Base-by-base conservation (phyloP, 35 echinoderm and acorn worm genomes). In the Eucidaris tribuloides region DNA sequence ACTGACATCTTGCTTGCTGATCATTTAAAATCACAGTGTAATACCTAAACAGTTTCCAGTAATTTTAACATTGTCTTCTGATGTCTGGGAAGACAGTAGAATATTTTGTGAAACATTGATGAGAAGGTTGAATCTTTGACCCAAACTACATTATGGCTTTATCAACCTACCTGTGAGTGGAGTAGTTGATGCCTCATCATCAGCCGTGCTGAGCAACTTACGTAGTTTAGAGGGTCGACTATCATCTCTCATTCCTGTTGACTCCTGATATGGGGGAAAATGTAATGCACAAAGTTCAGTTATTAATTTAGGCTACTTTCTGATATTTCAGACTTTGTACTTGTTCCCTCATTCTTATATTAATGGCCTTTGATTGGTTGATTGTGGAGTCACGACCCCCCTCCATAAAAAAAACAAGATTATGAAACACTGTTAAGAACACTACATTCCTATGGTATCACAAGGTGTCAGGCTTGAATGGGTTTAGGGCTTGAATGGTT, bases 201-300 rank as follows among this genome's bases (percentile, higher is more conserved):
- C 93, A 3, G 88, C 62, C 44, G 82, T 82, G 60, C 93, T 96
- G 61, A 96, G 58, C 13, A 96, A 71, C 65, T 89, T 76, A 39
- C 93, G 59, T 19, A 96, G 83, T 63, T 96, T 96, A 30, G 93
- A 91, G 14, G 87, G 93, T 58, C 93, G 57, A 11, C 64, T 78
- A 36, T 96, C 93, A 62, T 96, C 93, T 44, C 77, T 84, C 11
- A 90, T 25, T 20, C 62, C 78, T 46, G 82, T 76, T 23, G 82
- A 66, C 40, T 90, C 88, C 93, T 96, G n/a, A n/a, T n/a, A n/a
- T n/a, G n/a, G n/a, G n/a, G n/a, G n/a, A n/a, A 56, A 29, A 78
- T 29, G 20, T 39, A 29, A 18, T n/a, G 27, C 7, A 77, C 4
- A 42, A 29, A 71, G 42, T 19, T 43, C 18, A 27, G n/a, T 44